Evolutionary conservation across 2,888 invertebrate genomes (phyloP).

Genomic region (Onthophagus sagittarius): DNA sequence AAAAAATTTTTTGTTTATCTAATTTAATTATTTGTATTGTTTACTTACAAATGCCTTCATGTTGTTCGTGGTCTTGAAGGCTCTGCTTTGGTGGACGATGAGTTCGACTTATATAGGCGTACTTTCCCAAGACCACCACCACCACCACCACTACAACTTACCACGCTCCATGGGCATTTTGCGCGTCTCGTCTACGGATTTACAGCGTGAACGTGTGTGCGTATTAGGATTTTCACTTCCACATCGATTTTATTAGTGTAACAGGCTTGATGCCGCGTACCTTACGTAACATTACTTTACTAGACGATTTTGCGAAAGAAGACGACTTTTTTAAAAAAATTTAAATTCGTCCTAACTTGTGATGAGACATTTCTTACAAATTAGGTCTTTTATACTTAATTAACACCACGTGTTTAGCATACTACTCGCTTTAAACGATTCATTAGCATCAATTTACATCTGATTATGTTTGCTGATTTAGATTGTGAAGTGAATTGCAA

Average conservation of each 20-base stretch:
- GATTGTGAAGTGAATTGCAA: too few species aligned
- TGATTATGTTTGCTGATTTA: background rate
- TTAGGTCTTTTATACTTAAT: background rate
- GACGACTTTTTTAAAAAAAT: background rate
- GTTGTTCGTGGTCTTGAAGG: constrained; percentile 35
- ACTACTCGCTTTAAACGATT: background rate
- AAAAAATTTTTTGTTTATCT: background rate
- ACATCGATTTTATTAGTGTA: constrained; percentile 26
- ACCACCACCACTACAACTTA: constrained; percentile 42
- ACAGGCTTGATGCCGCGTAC: background rate
- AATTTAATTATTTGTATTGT: background rate
- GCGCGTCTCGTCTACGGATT: constrained; percentile 18
- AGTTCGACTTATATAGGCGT: constrained; percentile 43
- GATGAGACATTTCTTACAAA: background rate
- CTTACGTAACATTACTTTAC: constrained; percentile 19
- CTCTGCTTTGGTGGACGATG: constrained; percentile 30
- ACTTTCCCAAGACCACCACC: constrained; percentile 43
- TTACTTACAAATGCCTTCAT: constrained; percentile 49
- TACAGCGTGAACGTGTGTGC: constrained; percentile 16
- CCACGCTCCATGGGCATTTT: constrained; percentile 37
- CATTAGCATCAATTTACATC: background rate
- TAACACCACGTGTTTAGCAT: background rate
- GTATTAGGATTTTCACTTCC: constrained; percentile 45
- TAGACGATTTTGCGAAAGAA: background rate
- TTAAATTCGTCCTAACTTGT: background rate